Evolutionary conservation across 2,113 vertebrate genomes (phyloP), one percentile per base, ranked within the genome.

Genomic region (Brienomyrus longianalis): DNA sequence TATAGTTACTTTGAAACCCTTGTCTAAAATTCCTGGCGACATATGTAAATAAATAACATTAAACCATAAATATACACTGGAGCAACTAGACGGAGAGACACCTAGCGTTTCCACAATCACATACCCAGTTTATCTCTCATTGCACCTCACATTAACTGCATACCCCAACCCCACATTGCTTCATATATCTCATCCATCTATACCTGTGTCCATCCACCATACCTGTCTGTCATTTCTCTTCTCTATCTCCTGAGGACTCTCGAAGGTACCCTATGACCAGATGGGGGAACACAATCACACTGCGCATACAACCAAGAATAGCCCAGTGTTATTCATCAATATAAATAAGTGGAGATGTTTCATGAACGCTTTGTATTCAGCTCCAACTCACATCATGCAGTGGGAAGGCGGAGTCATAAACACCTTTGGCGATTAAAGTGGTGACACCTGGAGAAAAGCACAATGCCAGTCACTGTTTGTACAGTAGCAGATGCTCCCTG

Each of bases 181-280:
- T 51, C 48, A 15, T 51, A 86, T 5, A 86, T 52, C n/a, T 54
- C 21, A 47, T 84, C 31, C 9, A 84, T 84, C 45, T 84, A 84
- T n/a, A 84, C 43, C 45, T 84, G 39, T n/a, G 8, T 23, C 43
- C 83, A 52, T 23, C 80, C 23, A 19, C 27, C 92, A 95, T 94
- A 98, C 98, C 97, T 98, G 97, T 96, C 98, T 96, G 91, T 99
- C 98, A 92, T 99, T 99, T 90, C 95, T 95, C 87, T 97, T 95
- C 48, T 96, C 95, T 91, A 94, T 96, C 48, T 93, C 91, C 87
- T 94, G 94, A 92, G 94, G 94, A 88, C 96, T 95, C 89, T 97
- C 96, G 90, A 97, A 98, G 90, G 98, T 96, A 86, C 98, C 98
- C 98, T 99, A 89, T 0, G 91, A 88, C 93, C 93, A 80, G 91